Conservation (phyloP, 2,888 invertebrate genomes). For the Phrixothrix hirtus region DNA sequence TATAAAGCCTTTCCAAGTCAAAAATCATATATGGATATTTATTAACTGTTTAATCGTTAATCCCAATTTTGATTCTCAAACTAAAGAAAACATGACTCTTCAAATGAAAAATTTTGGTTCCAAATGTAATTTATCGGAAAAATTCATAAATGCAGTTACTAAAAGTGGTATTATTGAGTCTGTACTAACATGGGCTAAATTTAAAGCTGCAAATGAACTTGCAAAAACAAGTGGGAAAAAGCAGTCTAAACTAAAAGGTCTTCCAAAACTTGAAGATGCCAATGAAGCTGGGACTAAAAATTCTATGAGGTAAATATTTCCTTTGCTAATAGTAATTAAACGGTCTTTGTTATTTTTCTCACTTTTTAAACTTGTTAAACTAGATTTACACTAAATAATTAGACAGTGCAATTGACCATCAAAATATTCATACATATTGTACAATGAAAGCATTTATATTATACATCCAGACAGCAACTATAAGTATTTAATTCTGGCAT, state of each 20-base stretch:
- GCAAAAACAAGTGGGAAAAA: conserved; percentile 86
- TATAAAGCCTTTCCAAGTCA: conserved; percentile 94
- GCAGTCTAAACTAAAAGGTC: conserved; percentile 83
- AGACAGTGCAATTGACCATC: too few species aligned
- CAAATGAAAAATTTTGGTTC: conserved; percentile 95
- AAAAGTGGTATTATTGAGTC: conserved; percentile 94
- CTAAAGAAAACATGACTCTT: conserved; percentile 98
- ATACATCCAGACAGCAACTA: too few species aligned
- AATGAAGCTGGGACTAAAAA: conserved; percentile 93
- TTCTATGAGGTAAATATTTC: conserved; percentile 63
- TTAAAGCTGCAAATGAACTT: conserved; percentile 89
- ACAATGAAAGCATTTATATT: too few species aligned
- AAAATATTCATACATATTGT: too few species aligned
- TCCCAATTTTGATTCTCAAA: conserved; percentile 99
- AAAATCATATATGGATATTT: conserved; percentile 97
- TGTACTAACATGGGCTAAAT: conserved; percentile 94
- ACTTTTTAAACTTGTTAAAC: too few species aligned
- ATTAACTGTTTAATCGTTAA: conserved; percentile 97
- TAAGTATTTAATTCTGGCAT: too few species aligned
- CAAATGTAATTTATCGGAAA: conserved; percentile 84
- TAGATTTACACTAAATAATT: too few species aligned
- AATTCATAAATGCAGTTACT: conserved; percentile 75
- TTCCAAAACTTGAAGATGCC: conserved; percentile 97
- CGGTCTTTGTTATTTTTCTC: too few species aligned
- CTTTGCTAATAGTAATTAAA: too few species aligned